Conservation (phyloP, 2,113 vertebrate species). For the Petromus typicus region DNA sequence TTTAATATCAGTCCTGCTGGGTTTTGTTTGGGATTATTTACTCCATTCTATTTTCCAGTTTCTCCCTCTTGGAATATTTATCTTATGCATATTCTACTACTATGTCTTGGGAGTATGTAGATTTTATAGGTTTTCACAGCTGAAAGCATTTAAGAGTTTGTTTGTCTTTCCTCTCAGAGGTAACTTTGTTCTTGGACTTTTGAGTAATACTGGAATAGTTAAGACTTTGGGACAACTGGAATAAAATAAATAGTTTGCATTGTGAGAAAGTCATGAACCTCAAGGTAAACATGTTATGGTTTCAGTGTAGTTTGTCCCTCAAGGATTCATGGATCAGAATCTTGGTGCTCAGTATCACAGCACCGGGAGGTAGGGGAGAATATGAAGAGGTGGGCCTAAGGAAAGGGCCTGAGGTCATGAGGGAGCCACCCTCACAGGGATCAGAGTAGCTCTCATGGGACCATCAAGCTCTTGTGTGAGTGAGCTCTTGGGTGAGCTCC, state of each 20-base stretch:
- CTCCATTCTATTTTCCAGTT: background rate
- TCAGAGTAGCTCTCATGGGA: background rate
- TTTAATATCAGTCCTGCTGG: background rate
- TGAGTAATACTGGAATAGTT: background rate
- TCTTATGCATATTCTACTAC: background rate
- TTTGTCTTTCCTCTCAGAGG: background rate
- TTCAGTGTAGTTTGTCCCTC: background rate
- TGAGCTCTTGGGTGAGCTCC: too few relatives aligned
- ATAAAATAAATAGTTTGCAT: background rate
- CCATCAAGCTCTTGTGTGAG: too few relatives aligned
- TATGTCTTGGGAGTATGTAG: too few relatives aligned
- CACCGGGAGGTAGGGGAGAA: background rate
- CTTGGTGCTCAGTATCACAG: background rate
- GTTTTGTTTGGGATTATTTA: background rate
- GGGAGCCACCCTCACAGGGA: background rate
- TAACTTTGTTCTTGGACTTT: background rate
- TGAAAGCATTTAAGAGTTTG: background rate
- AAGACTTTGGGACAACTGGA: background rate
- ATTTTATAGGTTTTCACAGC: background rate
- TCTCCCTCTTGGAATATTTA: background rate
- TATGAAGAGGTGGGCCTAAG: background rate
- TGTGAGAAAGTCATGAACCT: background rate
- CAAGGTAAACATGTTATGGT: background rate
- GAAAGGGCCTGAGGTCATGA: background rate
- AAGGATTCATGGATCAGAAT: background rate